A percentile compares a stretch with the other conserved stretches of the same genome.
Evolutionary conservation across 1,140 invertebrate species (phyloP).

Genomic region (Aporrectodea caliginosa): DNA sequence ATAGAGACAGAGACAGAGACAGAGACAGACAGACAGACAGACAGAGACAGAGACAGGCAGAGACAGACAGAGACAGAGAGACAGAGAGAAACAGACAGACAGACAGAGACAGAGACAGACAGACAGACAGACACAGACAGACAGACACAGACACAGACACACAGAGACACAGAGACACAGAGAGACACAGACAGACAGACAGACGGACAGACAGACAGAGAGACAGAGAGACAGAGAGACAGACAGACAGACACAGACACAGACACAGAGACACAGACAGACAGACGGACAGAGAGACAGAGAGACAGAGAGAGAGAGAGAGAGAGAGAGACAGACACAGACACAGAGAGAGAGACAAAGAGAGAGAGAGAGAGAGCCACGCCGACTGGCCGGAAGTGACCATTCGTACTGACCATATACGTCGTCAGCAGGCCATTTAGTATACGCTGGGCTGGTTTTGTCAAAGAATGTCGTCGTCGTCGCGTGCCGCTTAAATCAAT

Average conservation of each 20-base stretch:
- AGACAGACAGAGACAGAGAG: too few relatives aligned
- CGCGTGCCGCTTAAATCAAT: too few relatives aligned
- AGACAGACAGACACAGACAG: neutral
- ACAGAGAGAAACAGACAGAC: neutral
- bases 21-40: too few relatives aligned
- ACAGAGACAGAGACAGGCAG: too few relatives aligned
- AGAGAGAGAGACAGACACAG: neutral
- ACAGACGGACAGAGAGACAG: neutral
- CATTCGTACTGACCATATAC: too few relatives aligned
- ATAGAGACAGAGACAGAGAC: too few relatives aligned
- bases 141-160: neutral
- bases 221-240: neutral
- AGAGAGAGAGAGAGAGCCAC: neutral
- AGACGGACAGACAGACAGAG: slow-evolving; percentile 5
- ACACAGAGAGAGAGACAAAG: slow-evolving; percentile 1
- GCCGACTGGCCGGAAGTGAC: too few relatives aligned
- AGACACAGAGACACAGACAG: neutral
- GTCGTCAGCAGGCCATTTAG: too few relatives aligned
- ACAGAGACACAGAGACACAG: neutral
- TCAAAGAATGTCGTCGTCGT: too few relatives aligned
- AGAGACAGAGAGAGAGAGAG: slow-evolving; percentile 1
- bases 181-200: neutral
- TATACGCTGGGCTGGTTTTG: too few relatives aligned
- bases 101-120: neutral
- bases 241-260: neutral